Conservation (phyloP, 2,797 vertebrate species). For the Mionectes olivaceus region DNA sequence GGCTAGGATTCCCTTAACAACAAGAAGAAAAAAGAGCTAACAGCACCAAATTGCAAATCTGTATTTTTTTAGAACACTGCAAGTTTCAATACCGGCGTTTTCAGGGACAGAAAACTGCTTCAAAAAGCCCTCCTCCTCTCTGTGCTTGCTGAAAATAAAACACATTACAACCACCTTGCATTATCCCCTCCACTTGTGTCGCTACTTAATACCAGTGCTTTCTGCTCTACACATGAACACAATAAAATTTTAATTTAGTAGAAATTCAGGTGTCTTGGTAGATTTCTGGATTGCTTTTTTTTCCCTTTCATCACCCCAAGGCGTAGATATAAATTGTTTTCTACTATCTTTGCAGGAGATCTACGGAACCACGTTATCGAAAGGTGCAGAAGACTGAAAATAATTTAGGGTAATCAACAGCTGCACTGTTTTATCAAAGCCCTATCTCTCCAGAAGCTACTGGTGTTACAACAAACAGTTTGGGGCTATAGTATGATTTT, state of each 20-base stretch:
- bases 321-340: constrained; percentile 28
- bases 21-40: background rate
- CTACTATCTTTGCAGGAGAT: constrained; percentile 21
- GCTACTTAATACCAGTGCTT: background rate
- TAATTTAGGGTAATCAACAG: background rate
- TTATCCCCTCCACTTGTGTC: background rate
- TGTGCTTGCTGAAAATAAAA: background rate
- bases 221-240: background rate
- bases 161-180: background rate
- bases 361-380: background rate
- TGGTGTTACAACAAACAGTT: background rate
- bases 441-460: background rate
- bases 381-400: constrained; percentile 11
- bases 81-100: background rate
- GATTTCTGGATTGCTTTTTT: background rate
- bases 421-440: constrained; percentile 4
- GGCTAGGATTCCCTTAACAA: background rate
- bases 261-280: constrained; percentile 27
- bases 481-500: background rate
- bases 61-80: background rate
- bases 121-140: background rate
- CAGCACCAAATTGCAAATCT: background rate
- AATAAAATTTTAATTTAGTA: constrained; percentile 3
- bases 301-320: background rate
- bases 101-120: background rate